Evolutionary conservation across 2,113 vertebrate species (phyloP), one percentile per base, ranked within the genome.

Genomic region (Limanda limanda): DNA sequence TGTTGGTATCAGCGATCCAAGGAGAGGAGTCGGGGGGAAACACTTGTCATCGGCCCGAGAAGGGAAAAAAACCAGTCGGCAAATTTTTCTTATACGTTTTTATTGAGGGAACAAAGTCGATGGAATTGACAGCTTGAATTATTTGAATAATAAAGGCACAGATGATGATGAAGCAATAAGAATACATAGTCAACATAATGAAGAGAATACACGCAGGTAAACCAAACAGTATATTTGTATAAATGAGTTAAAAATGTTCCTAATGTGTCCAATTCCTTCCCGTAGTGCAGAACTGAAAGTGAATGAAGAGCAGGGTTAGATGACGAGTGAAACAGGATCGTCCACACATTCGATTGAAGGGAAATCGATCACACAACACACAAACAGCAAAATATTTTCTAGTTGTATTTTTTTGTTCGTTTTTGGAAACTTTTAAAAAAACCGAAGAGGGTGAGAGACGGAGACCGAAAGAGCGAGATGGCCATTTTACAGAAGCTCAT

Each of bases 401-500:
- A 13, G 3, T 42, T 42, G 13, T 42, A 42, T 42, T 42, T 9
- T 10, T 7, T 52, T 10, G 20, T n/a, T 51, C 0, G 48, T 51
- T 51, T 6, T 54, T 21, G n/a, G 8, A 13, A 42, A 55, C 56
- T 56, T 48, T 48, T 17, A 2, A 8, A 51, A 51, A 51, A 54
- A 20, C 18, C n/a, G n/a, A 13, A 18, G 11, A 35, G 23, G 45
- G 37, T 45, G 55, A 68, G 25, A 63, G 7, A 5, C 15, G 57
- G 64, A 37, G 3, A 5, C 31, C 31, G 6, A 31, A 31, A 31
- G 31, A 31, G 5, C 35, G 57, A 85, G 56, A 86, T 81, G 71
- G 58, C 54, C 73, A 71, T 82, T 81, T 76, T 65, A 81, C 68
- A 79, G 78, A 81, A 79, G 70, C 66, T 60, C 81, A 85, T 80